These are phyloP conservation scores for Varanus komodoensis DNA, from an alignment of 2,113 vertebrate genomes.

Conservation along the genomic window DNA sequence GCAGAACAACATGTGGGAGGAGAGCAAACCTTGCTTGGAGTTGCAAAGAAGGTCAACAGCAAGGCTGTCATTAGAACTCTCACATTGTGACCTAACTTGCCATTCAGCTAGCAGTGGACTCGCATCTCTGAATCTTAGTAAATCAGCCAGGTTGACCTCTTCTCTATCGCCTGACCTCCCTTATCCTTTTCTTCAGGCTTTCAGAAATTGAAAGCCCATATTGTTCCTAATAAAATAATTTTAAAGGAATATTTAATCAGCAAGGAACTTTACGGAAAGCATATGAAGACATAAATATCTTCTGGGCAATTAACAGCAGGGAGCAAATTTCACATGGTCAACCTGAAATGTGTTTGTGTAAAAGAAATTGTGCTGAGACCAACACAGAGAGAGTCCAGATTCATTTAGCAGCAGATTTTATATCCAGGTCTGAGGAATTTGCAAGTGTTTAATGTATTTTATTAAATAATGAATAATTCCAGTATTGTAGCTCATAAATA, in stretches of 20 bases:
- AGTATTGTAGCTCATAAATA: too few relatives aligned
- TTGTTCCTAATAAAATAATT: not conserved
- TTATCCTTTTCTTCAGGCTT: not conserved
- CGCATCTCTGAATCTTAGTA: not conserved
- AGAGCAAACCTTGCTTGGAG: not conserved
- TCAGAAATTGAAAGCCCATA: not conserved
- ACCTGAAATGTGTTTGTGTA: not conserved
- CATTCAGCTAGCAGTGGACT: not conserved
- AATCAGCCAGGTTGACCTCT: not conserved
- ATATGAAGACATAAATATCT: not conserved
- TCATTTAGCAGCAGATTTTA: not conserved
- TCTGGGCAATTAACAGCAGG: constrained; percentile 12
- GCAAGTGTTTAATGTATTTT: not conserved
- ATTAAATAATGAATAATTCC: too few relatives aligned
- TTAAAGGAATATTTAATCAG: not conserved
- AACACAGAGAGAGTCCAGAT: too few relatives aligned
- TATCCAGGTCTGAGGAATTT: constrained; percentile 12
- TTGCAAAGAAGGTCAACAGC: not conserved
- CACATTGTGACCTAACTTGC: not conserved
- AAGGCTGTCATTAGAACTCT: not conserved
- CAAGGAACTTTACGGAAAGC: not conserved
- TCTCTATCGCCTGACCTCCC: not conserved
- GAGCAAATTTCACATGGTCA: not conserved
- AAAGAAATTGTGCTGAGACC: too few relatives aligned
- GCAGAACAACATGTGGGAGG: not conserved